phyloP scores from a whole-genome alignment of 2,113 vertebrate species.

The Gobius niger region DNA sequence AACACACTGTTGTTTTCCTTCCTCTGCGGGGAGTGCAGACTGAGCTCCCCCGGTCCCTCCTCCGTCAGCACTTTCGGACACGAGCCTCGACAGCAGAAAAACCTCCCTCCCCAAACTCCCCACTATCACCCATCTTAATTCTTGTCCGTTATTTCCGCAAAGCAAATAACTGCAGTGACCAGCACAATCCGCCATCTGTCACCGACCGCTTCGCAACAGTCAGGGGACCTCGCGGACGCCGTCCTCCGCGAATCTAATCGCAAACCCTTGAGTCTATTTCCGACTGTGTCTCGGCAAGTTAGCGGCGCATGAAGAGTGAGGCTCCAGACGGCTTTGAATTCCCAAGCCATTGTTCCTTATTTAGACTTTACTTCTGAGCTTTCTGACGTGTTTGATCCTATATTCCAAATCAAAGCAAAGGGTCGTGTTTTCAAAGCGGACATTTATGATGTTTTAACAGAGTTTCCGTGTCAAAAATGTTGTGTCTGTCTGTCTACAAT shows the following conservation, averaged over 20 bases:
- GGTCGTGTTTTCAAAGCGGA: too few species aligned
- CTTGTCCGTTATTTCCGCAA: neutral
- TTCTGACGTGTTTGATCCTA: too few species aligned
- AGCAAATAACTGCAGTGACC: neutral
- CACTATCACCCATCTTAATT: neutral
- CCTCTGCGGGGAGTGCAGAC: neutral
- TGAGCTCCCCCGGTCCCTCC: neutral
- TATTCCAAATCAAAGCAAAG: too few species aligned
- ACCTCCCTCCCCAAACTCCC: neutral
- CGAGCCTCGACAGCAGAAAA: neutral
- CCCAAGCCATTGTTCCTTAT: conserved; percentile 22
- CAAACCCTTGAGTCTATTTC: conserved; percentile 46
- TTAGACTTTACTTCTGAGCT: conserved; percentile 21
- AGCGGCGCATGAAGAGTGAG: conserved; percentile 24
- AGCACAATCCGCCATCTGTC: neutral
- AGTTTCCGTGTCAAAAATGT: too few species aligned
- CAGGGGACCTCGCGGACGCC: conserved; percentile 11
- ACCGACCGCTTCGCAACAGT: neutral
- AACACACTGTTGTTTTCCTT: neutral
- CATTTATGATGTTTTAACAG: too few species aligned
- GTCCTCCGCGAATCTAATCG: conserved; percentile 41
- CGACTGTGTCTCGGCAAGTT: conserved; percentile 33
- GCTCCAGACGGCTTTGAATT: conserved; percentile 40
- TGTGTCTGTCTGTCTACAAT: too few species aligned
- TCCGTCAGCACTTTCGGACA: neutral